Base-by-base conservation (phyloP, 2,888 invertebrate genomes). In the Morpho deidamia region DNA sequence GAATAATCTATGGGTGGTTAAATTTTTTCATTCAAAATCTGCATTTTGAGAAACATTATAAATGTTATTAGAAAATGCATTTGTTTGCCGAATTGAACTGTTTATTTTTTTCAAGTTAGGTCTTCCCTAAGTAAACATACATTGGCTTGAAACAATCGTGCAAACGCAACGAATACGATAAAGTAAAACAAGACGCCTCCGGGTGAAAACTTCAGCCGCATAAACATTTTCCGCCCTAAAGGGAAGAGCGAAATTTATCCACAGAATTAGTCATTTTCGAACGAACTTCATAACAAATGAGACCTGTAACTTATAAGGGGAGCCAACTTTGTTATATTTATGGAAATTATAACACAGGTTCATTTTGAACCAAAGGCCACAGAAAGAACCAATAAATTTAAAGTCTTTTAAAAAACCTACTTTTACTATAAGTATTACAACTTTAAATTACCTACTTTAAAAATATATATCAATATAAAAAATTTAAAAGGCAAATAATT, bases 281-380 rank as follows among this genome's bases (percentile, higher is more conserved):
- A 72, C 70, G 65, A 80, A 81, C 71, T 76, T 77, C 60, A 64
- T 76, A 76, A 80, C 75, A 74, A 82, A 82, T 65, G 78, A 71
- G 69, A 72, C 69, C 76, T 76, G 60, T 53, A 61, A 75, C 74
- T 67, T 76, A 64, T 54, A 58, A 53, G 54, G 68, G 68, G 68
- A 64, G 63, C 53, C 39, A 52, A 52, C 11, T 59, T 54, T 52
- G 43, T 50, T 52, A 56, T 44, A 45, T 54, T 56, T 54, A 56
- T 51, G 51, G 39, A 54, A 56, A 59, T 53, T 37, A 49, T 46
- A 48, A 43, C 32, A 50, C 43, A 38, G 42, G 34, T 42, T 49
- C 35, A 10, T 23, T 42, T 35, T 42, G 11, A 34, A 49, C 35
- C 14, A 49, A 10, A 40, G 32, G 39, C 34, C 38, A 7, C 33